Evolutionary conservation across 2,888 invertebrate genomes (phyloP), one percentile per base, ranked within the genome.

Genomic region (Branchellion lobata): DNA sequence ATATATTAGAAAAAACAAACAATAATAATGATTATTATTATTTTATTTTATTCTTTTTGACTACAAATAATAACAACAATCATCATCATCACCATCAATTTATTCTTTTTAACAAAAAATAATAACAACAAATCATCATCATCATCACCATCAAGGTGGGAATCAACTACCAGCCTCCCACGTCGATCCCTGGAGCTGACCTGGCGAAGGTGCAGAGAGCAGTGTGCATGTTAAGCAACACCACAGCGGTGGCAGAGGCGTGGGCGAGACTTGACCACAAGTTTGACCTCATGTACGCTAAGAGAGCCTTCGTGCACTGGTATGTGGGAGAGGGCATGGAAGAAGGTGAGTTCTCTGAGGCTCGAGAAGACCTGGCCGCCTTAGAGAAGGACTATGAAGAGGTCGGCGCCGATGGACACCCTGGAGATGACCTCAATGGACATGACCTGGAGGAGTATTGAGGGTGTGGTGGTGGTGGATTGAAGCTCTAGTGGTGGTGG

Each of bases 251-350:
- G 85, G 92, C 92, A 18, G 92, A 93, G 85, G 94, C 94, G 75
- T 95, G 94, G 92, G 92, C 91, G 81, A 90, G 92, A 79, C 88
- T 95, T 27, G 90, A 91, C 84, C 90, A 90, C 84, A 95, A 95
- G 87, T 94, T 92, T 86, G 92, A 92, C 81, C 87, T 93, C 77
- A 93, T 95, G 91, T 94, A 92, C 85, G 90, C 91, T 80, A 93
- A 94, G 86, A 90, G 93, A 80, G 94, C 94, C 2, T 95, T 95
- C 86, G 91, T 95, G 21, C 94, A 95, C 88, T 95, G 92, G 94
- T 94, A 90, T 86, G 91, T 91, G 69, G 92, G 92, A 68, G 92
- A 93, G 87, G 93, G 93, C 80, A 93, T 93, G 93, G 87, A 87
- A 81, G 87, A 87, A 87, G 94, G 94, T 82, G 94, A 94, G 92